Evolutionary conservation across 2,113 vertebrate species (phyloP).

Genomic region (Kryptolebias marmoratus): DNA sequence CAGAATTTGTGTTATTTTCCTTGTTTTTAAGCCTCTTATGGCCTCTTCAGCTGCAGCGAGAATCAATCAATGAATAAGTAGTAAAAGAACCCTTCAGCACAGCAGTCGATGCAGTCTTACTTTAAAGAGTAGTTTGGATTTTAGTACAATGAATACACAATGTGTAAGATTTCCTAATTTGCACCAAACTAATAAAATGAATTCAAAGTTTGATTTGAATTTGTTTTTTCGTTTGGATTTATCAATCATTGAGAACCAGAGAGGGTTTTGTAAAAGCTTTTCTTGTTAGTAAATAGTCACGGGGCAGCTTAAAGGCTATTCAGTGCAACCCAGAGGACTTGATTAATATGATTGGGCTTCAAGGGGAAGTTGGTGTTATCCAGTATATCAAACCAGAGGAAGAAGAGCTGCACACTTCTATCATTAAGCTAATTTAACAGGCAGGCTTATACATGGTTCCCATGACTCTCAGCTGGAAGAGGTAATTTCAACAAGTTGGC

Average conservation of each 20-base stretch:
- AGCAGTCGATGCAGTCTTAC: too few relatives aligned
- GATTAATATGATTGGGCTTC: conserved; percentile 12
- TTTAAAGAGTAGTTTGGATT: not conserved
- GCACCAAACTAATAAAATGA: not conserved
- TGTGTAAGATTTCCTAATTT: not conserved
- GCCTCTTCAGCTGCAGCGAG: too few relatives aligned
- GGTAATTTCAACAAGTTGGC: too few relatives aligned
- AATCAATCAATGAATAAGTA: too few relatives aligned
- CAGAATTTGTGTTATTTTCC: too few relatives aligned
- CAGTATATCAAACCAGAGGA: conserved; percentile 28
- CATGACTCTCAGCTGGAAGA: too few relatives aligned
- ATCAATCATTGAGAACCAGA: too few relatives aligned
- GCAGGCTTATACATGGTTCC: conserved; percentile 9
- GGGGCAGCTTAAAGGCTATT: not conserved
- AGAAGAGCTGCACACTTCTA: conserved; percentile 21
- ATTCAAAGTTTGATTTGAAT: not conserved
- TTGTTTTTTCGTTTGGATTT: not conserved
- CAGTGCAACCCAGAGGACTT: not conserved
- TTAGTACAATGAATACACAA: not conserved
- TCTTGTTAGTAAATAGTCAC: not conserved
- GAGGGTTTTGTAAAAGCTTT: not conserved
- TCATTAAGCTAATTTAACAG: conserved; percentile 44
- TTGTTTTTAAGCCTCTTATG: too few relatives aligned
- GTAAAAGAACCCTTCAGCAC: too few relatives aligned
- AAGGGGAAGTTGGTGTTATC: conserved; percentile 6